Evolutionary conservation across 2,888 invertebrate species (phyloP).

Genomic region (Nomada fabriciana): DNA sequence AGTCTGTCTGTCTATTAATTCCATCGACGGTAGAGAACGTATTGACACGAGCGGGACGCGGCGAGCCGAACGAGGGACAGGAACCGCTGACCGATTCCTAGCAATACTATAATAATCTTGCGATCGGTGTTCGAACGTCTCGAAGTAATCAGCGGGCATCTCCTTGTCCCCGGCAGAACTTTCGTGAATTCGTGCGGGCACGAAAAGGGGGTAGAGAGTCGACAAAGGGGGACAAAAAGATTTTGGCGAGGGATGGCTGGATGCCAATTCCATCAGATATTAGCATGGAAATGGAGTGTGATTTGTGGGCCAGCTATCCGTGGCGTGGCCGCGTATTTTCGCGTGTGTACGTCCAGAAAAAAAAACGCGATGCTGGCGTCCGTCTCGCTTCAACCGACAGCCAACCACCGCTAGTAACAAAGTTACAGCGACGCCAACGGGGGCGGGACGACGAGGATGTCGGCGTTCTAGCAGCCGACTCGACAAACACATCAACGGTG

Average conservation of each 20-base stretch:
- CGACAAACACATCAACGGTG: conserved; percentile 72
- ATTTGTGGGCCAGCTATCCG: conserved; percentile 75
- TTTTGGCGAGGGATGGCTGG: conserved; percentile 69
- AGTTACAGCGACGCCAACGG: conserved; percentile 54
- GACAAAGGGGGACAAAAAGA: conserved; percentile 24
- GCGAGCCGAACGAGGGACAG: neutral
- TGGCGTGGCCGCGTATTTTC: conserved; percentile 50
- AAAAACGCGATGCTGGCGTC: conserved; percentile 34
- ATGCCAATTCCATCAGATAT: conserved; percentile 81
- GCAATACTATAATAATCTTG: neutral
- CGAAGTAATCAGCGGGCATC: neutral
- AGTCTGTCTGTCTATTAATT: conserved; percentile 14
- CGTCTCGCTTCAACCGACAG: conserved; percentile 28
- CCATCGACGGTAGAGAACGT: neutral
- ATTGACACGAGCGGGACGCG: neutral
- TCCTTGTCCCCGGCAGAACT: neutral
- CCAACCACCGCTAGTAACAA: conserved; percentile 47
- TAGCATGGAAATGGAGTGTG: conserved; percentile 81
- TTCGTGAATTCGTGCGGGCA: too few relatives aligned
- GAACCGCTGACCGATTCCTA: neutral
- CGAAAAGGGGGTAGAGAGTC: neutral
- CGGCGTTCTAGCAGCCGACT: conserved; percentile 38
- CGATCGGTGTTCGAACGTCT: too few relatives aligned
- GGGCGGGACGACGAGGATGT: conserved; percentile 44
- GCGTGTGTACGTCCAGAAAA: conserved; percentile 52